A percentile compares a stretch with the other conserved stretches of the same genome.
Evolutionary conservation across 2,797 vertebrate species (phyloP).

Genomic region (Halcyon leucocephala): DNA sequence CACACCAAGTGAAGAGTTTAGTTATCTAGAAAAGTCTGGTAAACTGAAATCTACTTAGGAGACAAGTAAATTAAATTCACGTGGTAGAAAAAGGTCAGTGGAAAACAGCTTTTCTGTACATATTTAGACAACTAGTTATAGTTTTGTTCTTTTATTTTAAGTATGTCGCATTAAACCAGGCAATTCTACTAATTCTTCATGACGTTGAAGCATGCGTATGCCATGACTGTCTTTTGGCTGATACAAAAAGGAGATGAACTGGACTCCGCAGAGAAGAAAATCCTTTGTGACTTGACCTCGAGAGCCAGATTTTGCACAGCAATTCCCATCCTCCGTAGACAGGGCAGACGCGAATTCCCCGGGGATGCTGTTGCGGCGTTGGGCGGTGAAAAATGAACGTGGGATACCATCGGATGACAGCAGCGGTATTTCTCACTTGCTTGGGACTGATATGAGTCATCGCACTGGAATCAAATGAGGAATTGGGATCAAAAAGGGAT

Average conservation of each 20-base stretch:
- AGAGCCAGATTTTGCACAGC: neutral
- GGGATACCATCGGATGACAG: neutral
- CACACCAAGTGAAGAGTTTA: neutral
- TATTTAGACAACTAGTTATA: neutral
- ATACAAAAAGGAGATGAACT: neutral
- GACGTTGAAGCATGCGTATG: neutral
- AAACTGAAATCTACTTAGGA: neutral
- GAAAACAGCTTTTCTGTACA: conserved; percentile 9
- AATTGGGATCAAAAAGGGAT: neutral
- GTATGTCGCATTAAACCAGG: neutral
- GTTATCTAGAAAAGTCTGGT: neutral
- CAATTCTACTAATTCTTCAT: neutral
- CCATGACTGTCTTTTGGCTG: neutral
- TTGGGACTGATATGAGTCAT: neutral
- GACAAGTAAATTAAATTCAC: conserved; percentile 31
- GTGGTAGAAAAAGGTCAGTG: neutral
- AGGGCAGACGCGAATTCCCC: rapidly evolving
- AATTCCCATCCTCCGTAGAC: neutral
- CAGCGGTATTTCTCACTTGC: neutral
- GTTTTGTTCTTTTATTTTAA: neutral
- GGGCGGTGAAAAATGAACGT: neutral
- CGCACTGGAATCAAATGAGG: neutral
- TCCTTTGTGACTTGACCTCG: neutral
- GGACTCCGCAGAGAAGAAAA: neutral
- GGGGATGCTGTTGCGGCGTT: neutral